phyloP scores from a whole-genome alignment of 2,797 vertebrate genomes.

The Huso huso region DNA sequence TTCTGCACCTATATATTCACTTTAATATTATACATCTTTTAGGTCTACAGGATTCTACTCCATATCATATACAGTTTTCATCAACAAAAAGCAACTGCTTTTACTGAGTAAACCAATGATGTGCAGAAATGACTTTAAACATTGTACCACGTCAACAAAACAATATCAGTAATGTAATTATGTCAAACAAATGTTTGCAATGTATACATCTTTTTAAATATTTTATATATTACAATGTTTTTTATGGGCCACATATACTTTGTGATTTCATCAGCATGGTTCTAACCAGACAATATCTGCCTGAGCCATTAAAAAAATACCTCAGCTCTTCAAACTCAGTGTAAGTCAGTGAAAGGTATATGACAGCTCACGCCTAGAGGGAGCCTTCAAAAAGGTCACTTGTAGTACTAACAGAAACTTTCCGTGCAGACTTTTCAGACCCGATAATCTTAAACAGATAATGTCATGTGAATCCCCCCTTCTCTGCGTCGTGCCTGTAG shows the following conservation, averaged over 20 bases:
- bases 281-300: background rate
- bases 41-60: no score
- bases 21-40: no score
- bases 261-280: background rate
- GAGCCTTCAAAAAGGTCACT: conserved; percentile 26
- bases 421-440: conserved; percentile 9
- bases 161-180: no score
- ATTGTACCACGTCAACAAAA: no score
- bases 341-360: conserved; percentile 29
- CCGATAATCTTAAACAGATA: conserved; percentile 16
- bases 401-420: conserved; percentile 14
- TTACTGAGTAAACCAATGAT: no score
- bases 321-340: conserved; percentile 23
- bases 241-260: conserved; percentile 13
- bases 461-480: conserved; percentile 14
- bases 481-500: conserved; percentile 8
- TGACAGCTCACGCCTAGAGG: conserved; percentile 31
- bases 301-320: conserved; percentile 25
- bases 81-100: no score
- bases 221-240: conserved; percentile 3
- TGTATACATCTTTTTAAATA: no score
- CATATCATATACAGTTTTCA: no score
- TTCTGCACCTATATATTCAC: no score
- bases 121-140: no score
- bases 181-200: no score